Evolutionary conservation across 2,888 invertebrate species (phyloP).

Genomic region (Caradrina clavipalpis): DNA sequence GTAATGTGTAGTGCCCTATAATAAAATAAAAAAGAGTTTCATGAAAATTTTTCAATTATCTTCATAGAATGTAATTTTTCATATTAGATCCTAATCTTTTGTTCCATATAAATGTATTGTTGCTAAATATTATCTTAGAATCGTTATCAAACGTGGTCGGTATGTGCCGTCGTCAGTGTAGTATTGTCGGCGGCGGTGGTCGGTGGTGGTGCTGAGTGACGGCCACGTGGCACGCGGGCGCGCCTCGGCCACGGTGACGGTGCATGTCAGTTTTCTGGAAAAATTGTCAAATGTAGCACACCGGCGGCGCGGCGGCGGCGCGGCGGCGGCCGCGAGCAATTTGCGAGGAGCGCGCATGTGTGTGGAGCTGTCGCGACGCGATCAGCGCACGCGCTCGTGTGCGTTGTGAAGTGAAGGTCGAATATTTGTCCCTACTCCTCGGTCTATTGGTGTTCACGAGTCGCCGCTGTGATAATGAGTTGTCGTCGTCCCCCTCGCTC

Average conservation of each 20-base stretch:
- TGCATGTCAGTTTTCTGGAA: slow-evolving; percentile 90
- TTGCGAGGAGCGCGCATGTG: slow-evolving; percentile 79
- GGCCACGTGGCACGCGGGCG: slow-evolving; percentile 80
- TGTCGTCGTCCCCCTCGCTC: slow-evolving; percentile 85
- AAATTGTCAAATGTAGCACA: slow-evolving; percentile 90
- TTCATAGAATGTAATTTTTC: slow-evolving; percentile 18
- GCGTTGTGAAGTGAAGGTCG: slow-evolving; percentile 90
- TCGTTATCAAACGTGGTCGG: slow-evolving; percentile 37
- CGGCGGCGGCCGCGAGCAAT: slow-evolving; percentile 78
- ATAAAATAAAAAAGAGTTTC: neutral
- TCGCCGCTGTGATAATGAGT: slow-evolving; percentile 88
- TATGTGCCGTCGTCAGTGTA: slow-evolving; percentile 22
- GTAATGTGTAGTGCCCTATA: neutral
- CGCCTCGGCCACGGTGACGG: slow-evolving; percentile 81
- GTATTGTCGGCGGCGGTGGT: slow-evolving; percentile 40
- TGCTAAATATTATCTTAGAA: slow-evolving; percentile 27
- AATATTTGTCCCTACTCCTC: slow-evolving; percentile 90
- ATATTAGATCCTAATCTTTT: slow-evolving; percentile 21
- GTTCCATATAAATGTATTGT: slow-evolving; percentile 27
- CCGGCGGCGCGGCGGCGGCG: slow-evolving; percentile 74
- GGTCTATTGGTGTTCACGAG: slow-evolving; percentile 91
- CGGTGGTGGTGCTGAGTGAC: slow-evolving; percentile 67
- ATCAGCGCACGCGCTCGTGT: slow-evolving; percentile 81
- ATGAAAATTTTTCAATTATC: slow-evolving; percentile 1
- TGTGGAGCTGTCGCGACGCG: slow-evolving; percentile 81